Evolutionary conservation across 2,888 invertebrate genomes (phyloP).

Genomic region (Pristionchus japonicus): DNA sequence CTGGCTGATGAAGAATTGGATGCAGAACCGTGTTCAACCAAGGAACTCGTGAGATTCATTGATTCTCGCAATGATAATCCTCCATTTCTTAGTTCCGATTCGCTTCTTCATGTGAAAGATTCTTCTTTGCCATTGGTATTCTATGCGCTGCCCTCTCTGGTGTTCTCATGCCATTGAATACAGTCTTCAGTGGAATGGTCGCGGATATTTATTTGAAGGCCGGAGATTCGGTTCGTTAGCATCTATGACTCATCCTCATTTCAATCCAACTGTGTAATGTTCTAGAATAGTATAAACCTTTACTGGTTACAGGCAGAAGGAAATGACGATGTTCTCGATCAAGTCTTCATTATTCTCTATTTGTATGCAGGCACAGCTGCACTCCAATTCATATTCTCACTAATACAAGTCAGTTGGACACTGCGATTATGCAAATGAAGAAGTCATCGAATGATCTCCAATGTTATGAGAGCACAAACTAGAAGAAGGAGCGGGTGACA

Average conservation of each 20-base stretch:
- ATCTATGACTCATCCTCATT: not conserved
- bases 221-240: not conserved
- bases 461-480: not conserved
- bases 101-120: not conserved
- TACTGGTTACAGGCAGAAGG: slow-evolving; percentile 31
- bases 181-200: slow-evolving; percentile 29
- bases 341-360: slow-evolving; percentile 48
- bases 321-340: slow-evolving; percentile 49
- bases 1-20: not conserved
- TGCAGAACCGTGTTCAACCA: slow-evolving; percentile 13
- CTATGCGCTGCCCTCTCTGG: not conserved
- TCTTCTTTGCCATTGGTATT: not conserved
- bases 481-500: not conserved
- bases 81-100: slow-evolving; percentile 27
- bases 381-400: slow-evolving; percentile 50
- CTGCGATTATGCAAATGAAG: not conserved
- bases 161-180: slow-evolving; percentile 18
- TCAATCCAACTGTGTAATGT: too few species aligned
- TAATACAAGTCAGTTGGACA: slow-evolving; percentile 48
- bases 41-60: not conserved
- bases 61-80: not conserved
- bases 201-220: slow-evolving; percentile 34
- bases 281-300: too few species aligned
- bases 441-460: not conserved
- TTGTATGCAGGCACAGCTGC: slow-evolving; percentile 50